Percentiles rank a stretch among this genome's conserved stretches.
Conservation (phyloP, 2,888 invertebrate genomes). For the Stenchaetothrips biformis region DNA sequence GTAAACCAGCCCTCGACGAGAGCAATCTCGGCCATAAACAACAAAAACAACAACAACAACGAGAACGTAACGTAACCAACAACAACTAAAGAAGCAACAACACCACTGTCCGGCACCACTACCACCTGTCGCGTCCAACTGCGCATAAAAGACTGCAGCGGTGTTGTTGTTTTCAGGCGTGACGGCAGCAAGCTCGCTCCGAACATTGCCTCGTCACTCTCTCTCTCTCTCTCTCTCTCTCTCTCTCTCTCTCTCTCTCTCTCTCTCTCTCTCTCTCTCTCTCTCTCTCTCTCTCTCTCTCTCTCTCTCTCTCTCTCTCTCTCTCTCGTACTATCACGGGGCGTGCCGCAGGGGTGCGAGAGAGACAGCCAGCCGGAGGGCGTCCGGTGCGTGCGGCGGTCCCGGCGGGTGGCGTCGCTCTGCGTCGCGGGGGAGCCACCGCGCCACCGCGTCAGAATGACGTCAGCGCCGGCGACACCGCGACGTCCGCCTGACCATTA, state of each 20-base stretch:
- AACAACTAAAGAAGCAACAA: no score
- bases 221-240: neutral
- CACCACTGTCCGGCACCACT: neutral
- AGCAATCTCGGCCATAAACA: no score
- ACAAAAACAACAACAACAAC: no score
- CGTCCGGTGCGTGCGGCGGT: no score
- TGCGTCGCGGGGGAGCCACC: no score
- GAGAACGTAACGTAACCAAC: no score
- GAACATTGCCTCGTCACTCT: neutral
- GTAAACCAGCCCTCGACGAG: no score
- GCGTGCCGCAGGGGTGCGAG: no score
- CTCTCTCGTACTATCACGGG: neutral
- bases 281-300: constrained; percentile 3
- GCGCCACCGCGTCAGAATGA: no score
- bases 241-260: neutral
- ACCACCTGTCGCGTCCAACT: neutral
- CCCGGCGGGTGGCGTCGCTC: no score
- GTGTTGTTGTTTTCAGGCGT: neutral
- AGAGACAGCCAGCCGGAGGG: no score
- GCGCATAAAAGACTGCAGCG: neutral
- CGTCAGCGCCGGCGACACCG: no score
- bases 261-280: neutral
- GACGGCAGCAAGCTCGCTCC: neutral
- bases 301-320: constrained; percentile 17
- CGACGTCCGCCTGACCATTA: neutral